A percentile compares a stretch with the other conserved stretches of the same genome.
Evolutionary conservation across 2,888 invertebrate genomes (phyloP).

Genomic region (Cerastoderma edule): DNA sequence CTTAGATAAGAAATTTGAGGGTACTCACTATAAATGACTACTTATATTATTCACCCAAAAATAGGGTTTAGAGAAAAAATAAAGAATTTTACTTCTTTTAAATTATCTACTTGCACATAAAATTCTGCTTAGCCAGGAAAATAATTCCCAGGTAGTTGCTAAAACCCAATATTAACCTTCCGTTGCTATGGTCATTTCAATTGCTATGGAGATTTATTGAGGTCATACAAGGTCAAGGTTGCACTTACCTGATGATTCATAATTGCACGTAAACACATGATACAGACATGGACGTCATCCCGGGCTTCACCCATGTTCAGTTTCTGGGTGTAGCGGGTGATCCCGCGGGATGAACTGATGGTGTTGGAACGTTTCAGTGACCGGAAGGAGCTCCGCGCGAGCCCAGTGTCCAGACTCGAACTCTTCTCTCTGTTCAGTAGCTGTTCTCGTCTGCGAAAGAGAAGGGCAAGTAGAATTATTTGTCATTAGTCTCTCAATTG

Average conservation of each 20-base stretch:
- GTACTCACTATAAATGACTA: too few species aligned
- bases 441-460: constrained; percentile 74
- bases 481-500: too few species aligned
- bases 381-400: constrained; percentile 67
- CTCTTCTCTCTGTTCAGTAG: constrained; percentile 78
- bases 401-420: constrained; percentile 76
- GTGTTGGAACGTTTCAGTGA: constrained; percentile 78
- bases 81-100: too few species aligned
- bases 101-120: too few species aligned
- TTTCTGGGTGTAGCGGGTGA: constrained; percentile 75
- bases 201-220: not conserved
- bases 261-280: constrained; percentile 99
- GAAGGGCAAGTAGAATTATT: not conserved
- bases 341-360: constrained; percentile 74
- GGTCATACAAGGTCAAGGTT: not conserved
- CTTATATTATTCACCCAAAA: too few species aligned
- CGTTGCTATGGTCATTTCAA: too few species aligned
- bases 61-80: too few species aligned
- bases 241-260: constrained; percentile 96
- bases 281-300: constrained; percentile 99
- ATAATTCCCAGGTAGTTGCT: too few species aligned
- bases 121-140: too few species aligned
- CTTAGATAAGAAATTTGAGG: too few species aligned
- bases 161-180: too few species aligned
- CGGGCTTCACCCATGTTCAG: constrained; percentile 87